Evolutionary conservation across 2,888 invertebrate species (phyloP), one percentile per base, ranked within the genome.

Genomic region (Junonia oenone): DNA sequence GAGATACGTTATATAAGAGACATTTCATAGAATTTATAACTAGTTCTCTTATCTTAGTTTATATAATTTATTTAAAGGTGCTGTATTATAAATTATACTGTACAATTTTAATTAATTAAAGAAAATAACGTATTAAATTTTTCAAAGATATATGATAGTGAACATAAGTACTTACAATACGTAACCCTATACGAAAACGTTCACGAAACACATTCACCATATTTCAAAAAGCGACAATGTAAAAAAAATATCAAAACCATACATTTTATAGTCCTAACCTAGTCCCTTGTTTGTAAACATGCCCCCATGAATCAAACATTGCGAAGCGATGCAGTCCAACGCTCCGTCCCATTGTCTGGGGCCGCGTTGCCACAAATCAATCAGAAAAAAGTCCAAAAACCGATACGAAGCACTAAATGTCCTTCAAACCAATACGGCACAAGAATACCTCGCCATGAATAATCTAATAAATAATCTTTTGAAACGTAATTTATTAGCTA

Each of bases 391-490:
- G 58, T 69, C 72, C 72, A 72, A 62, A 66, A 66, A 74, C 66
- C 66, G 63, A 63, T 56, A 51, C 68, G 68, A 72, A 73, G 66
- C 67, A 73, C 71, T 74, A 75, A 76, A 78, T 82, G 83, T 86
- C 83, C 81, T 77, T 73, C 75, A 84, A 73, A 75, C 83, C 87
- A 83, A 87, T 89, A 89, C 83, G 75, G 84, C 84, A 87, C 89
- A 71, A 73, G 73, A 71, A 73, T 73, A 67, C 69, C 68, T 68
- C 71, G 76, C 81, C 78, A 85, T 89, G 89, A 89, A 88, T 90
- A 89, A 88, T 87, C 85, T 82, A 85, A 90, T 89, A 90, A 89
- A 89, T 88, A 87, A 89, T 88, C 81, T 87, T 84, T 84, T 81
- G 80, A 76, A 81, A 76, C 76, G 73, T 83, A 82, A 89, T 89